Conservation (phyloP, 2,113 vertebrate genomes). For the Spermophilus dauricus region DNA sequence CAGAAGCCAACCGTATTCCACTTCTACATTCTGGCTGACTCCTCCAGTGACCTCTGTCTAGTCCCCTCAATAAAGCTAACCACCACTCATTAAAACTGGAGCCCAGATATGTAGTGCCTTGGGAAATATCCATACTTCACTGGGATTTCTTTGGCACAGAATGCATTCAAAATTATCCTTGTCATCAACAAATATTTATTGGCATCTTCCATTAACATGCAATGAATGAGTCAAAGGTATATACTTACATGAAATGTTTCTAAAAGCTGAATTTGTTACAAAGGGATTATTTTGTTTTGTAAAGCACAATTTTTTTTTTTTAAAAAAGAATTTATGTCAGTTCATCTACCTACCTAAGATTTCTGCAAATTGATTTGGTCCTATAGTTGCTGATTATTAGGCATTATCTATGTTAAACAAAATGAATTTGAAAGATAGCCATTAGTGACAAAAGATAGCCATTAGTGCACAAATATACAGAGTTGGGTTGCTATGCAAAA, state of each 20-base stretch:
- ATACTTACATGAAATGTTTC: not conserved
- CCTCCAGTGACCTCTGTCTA: constrained; percentile 64
- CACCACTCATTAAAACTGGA: constrained; percentile 68
- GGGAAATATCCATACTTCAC: constrained; percentile 49
- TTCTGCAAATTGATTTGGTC: not conserved
- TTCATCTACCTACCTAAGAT: not conserved
- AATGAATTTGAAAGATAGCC: constrained; percentile 48
- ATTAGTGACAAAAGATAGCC: not conserved
- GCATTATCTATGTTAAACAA: not conserved
- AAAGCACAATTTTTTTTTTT: not conserved
- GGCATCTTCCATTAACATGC: constrained; percentile 19
- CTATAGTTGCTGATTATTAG: not conserved
- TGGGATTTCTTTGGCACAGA: constrained; percentile 61
- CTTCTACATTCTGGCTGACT: constrained; percentile 73
- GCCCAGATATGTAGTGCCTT: constrained; percentile 3
- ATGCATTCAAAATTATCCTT: constrained; percentile 26
- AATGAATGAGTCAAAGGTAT: not conserved
- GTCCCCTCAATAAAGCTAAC: constrained; percentile 69
- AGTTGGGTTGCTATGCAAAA: not conserved
- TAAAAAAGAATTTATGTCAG: not conserved
- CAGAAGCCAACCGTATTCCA: constrained; percentile 70
- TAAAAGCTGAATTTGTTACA: not conserved
- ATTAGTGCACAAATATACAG: not conserved
- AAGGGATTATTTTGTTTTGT: not conserved
- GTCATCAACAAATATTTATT: constrained; percentile 39